Evolutionary conservation across 2,888 invertebrate species (phyloP), one percentile per base, ranked within the genome.

Genomic region (Metacarcinus magister): DNA sequence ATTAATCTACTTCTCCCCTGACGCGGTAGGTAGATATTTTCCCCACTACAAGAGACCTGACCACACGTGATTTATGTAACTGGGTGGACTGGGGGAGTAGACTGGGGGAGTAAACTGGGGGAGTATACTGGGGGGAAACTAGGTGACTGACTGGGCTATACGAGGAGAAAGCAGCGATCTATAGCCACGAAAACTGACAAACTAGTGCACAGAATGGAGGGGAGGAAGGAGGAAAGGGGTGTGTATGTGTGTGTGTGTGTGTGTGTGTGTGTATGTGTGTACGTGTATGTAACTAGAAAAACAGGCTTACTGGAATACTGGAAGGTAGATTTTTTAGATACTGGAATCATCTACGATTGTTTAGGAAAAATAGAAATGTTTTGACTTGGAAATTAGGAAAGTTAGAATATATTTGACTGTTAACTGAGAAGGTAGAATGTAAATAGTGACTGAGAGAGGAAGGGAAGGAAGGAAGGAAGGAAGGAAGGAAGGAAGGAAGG

Each of bases 101-200:
- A 75, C 13, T 7, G 32, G 28, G 32, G 82, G 32, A 82, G n/a
- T n/a, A n/a, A n/a, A n/a, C n/a, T n/a, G n/a, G 0, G 5, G 32
- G 82, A 4, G 82, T 32, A 32, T 28, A 8, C 67, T 54, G 32
- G 82, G 32, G 82, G 82, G 32, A 82, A 82, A 82, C 32, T 82
- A 32, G 82, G 82, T 82, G 82, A 82, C 32, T 82, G 82, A 82
- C 82, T 82, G 28, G 28, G 32, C 13, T 32, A 10, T 28, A 28
- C 82, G 82, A 32, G 28, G 82, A 82, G 82, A 82, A 82, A 82
- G 82, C 82, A 32, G 32, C 82, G 82, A 82, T 82, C 1, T 82
- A 82, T 82, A 32, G 82, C 82, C 32, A 32, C 39, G 13, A 19
- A 82, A 13, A 32, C 32, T 82, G 82, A 82, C 82, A 32, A 82